A percentile compares a stretch with the other conserved stretches of the same genome.
Conservation (phyloP, 2,797 vertebrate species). For the Cossypha caffra region DNA sequence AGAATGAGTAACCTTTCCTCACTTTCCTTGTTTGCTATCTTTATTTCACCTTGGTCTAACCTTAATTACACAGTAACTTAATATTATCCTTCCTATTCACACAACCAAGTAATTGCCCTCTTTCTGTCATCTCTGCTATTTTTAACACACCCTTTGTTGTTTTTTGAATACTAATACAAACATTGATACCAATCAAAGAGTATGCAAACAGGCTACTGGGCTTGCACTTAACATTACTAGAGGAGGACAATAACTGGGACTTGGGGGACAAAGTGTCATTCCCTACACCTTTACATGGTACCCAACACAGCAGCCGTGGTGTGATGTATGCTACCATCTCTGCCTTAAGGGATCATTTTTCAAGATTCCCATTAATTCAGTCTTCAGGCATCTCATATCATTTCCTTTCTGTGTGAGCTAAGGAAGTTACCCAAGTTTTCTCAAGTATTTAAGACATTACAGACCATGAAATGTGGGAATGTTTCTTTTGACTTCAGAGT, state of each 20-base stretch:
- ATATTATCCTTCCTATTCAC: constrained; percentile 58
- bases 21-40: constrained; percentile 48
- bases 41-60: constrained; percentile 65
- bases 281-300: not conserved
- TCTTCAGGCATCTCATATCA: not conserved
- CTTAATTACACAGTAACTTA: constrained; percentile 69
- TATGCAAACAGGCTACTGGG: constrained; percentile 56
- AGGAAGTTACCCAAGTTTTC: not conserved
- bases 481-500: not conserved
- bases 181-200: constrained; percentile 58
- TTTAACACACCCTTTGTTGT: constrained; percentile 64
- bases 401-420: not conserved
- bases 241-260: not conserved
- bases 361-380: not conserved
- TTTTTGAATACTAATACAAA: constrained; percentile 70
- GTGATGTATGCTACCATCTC: not conserved
- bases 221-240: not conserved
- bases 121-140: constrained; percentile 68
- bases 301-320: not conserved
- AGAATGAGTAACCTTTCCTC: constrained; percentile 7
- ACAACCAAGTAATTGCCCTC: constrained; percentile 66
- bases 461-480: not conserved
- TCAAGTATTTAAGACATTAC: not conserved
- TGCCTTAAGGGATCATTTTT: not conserved
- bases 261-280: not conserved